Evolutionary conservation across 2,113 vertebrate genomes (phyloP).

Genomic region (Grallaria varia): DNA sequence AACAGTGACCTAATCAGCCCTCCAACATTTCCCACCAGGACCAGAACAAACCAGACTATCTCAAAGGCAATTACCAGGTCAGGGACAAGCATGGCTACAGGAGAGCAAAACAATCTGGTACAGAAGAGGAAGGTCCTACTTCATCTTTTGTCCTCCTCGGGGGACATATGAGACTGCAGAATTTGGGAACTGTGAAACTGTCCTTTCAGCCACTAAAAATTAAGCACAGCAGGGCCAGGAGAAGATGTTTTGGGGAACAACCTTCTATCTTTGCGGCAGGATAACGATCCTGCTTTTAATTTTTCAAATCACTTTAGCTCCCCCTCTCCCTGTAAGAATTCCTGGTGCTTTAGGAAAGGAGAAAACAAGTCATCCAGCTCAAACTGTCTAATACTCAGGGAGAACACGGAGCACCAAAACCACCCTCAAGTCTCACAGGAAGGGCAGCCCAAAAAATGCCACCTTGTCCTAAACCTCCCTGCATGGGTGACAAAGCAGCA

Average conservation of each 20-base stretch:
- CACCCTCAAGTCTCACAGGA: neutral
- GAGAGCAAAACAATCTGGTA: slow-evolving; percentile 19
- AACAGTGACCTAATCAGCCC: neutral
- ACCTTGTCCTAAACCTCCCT: neutral
- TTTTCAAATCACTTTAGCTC: neutral
- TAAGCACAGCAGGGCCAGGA: neutral
- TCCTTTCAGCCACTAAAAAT: neutral
- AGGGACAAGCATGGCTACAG: slow-evolving; percentile 17
- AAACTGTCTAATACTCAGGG: neutral
- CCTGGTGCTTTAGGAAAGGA: neutral
- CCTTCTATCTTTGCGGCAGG: neutral
- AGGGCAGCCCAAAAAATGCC: neutral
- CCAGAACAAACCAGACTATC: neutral
- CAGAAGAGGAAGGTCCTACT: slow-evolving; percentile 3
- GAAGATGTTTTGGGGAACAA: neutral
- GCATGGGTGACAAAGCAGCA: neutral
- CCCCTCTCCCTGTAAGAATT: neutral
- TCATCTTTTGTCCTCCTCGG: neutral
- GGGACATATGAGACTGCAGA: neutral
- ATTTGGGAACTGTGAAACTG: neutral
- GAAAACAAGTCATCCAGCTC: neutral
- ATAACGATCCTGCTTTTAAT: neutral
- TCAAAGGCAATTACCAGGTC: slow-evolving; percentile 55
- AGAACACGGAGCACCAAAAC: neutral
- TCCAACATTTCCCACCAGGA: neutral